These are phyloP conservation scores for Eriosoma lanigerum DNA, from an alignment of 1,140 invertebrate genomes.

Conservation along the genomic window DNA sequence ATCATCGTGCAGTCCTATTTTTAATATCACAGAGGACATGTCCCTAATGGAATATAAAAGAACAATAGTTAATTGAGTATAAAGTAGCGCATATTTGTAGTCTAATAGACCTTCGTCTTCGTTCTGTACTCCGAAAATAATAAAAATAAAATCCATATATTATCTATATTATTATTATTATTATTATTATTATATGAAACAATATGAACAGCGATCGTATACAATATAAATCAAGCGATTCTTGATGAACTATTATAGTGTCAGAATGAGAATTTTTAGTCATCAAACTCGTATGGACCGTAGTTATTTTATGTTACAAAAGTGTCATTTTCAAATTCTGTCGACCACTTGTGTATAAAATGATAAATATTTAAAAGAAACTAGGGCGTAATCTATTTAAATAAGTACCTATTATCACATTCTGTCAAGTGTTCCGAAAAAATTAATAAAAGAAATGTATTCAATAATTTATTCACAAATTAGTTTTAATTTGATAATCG, in stretches of 20 bases:
- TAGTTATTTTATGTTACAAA: constrained; percentile 2
- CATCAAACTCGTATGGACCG: background rate
- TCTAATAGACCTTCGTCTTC: constrained; percentile 71
- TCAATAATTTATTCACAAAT: too few relatives aligned
- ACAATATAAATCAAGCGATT: background rate
- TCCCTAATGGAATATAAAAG: constrained; percentile 57
- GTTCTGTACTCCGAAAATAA: constrained; percentile 59
- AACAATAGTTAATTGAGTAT: constrained; percentile 82
- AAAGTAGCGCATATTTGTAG: constrained; percentile 69
- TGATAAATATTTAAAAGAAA: background rate
- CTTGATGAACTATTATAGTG: background rate
- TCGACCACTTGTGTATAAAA: background rate
- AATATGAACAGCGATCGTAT: background rate
- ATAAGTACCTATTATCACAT: background rate
- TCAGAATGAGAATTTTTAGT: constrained; percentile 2
- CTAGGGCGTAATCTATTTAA: background rate
- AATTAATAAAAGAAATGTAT: too few relatives aligned
- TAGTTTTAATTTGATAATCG: too few relatives aligned
- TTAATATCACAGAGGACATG: constrained; percentile 62
- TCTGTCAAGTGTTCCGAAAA: too few relatives aligned
- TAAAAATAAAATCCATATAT: too few relatives aligned
- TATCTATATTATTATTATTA: too few relatives aligned
- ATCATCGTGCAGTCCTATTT: constrained; percentile 67
- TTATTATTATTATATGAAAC: constrained; percentile 60
- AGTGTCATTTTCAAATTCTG: background rate